These are phyloP conservation scores for Scomber japonicus DNA, from an alignment of 2,113 vertebrate species.

Conservation along the genomic window DNA sequence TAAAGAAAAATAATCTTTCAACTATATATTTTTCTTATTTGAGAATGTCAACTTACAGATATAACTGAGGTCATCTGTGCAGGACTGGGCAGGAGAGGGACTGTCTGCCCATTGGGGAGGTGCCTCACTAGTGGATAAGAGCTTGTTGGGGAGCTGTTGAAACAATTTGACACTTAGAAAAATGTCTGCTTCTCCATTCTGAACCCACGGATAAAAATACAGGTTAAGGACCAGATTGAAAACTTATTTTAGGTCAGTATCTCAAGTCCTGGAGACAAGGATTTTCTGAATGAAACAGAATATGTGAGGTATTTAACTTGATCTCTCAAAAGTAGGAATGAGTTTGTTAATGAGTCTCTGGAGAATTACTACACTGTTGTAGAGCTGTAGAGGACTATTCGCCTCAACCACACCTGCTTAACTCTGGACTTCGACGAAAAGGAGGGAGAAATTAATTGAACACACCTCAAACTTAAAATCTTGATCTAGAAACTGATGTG, in stretches of 20 bases:
- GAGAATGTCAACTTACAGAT: slow-evolving; percentile 88
- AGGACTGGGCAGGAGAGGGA: slow-evolving; percentile 94
- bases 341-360: no score
- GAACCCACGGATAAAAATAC: neutral
- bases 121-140: slow-evolving; percentile 94
- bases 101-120: slow-evolving; percentile 94
- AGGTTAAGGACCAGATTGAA: no score
- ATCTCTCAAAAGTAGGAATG: no score
- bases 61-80: slow-evolving; percentile 97
- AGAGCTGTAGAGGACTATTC: neutral
- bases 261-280: neutral
- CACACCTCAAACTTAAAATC: no score
- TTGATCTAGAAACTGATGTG: no score
- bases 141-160: slow-evolving; percentile 90
- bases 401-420: neutral
- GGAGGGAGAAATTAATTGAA: neutral
- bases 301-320: neutral
- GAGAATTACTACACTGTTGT: neutral
- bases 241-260: neutral
- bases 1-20: neutral
- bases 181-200: slow-evolving; percentile 10
- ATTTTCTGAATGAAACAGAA: neutral
- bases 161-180: slow-evolving; percentile 35
- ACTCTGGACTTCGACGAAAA: neutral
- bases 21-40: neutral